Base-by-base conservation (phyloP, 2,888 invertebrate genomes). In the Cistogaster globosa region DNA sequence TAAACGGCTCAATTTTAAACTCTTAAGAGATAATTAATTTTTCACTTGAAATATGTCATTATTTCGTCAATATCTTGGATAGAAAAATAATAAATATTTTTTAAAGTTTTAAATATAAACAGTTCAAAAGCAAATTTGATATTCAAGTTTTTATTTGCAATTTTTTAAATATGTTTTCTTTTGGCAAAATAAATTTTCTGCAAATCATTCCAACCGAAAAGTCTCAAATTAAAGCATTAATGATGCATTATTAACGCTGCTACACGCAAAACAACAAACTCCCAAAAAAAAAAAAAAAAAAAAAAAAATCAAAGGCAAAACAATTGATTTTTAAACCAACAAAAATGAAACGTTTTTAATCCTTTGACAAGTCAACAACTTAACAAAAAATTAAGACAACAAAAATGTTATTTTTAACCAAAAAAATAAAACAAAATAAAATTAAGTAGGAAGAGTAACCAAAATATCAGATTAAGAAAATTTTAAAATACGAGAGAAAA, bases 201-300 rank as follows among this genome's bases (percentile, higher is more conserved):
- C 58, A 58, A 51, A 58, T 82, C 82, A 76, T 82, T 38, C 32
- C 48, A 20, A 7, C 53, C 18, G 7, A 48, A 63, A 57, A 62
- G 12, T 2, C 20, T 48, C 57, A 83, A 77, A 82, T 82, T 77
- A 83, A 77, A 88, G 88, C 91, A 90, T 91, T 89, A 90, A 91
- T 90, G 89, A 91, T 91, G 91, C 91, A 90, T 90, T 90, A 90
- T 91, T 91, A 90, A 91, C 90, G 90, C 91, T 90, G 88, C 57
- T 90, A 79, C 87, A 89, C 88, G 88, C 83, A 87, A 86, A 86
- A 45, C 85, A 45, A 14, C 67, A 74, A 45, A 48, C 22, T 9
- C n/a, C 6, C n/a, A 22, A 53, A 45, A n/a, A n/a, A n/a, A n/a
- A 55, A 62, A 26, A 26, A 45, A 14, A 26, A 62, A n/a, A n/a